Conservation (phyloP, 2,797 vertebrate genomes). For the Gymnoscopelus microlampas region DNA sequence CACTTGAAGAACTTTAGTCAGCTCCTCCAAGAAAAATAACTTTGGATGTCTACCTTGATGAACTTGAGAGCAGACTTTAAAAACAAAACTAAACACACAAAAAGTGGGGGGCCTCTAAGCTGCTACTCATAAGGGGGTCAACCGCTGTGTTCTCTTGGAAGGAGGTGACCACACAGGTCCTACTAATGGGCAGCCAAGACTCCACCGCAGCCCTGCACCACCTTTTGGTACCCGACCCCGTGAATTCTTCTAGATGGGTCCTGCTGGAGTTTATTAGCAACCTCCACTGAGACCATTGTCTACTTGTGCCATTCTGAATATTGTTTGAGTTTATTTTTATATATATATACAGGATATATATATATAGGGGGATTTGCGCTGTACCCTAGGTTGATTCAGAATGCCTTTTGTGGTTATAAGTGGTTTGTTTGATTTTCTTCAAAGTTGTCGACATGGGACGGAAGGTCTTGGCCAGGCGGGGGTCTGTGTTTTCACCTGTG, state of each 20-base stretch:
- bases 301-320: constrained; percentile 48
- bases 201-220: neutral
- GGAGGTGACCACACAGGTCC: constrained; percentile 66
- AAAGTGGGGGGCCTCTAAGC: constrained; percentile 40
- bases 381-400: constrained; percentile 56
- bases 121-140: constrained; percentile 46
- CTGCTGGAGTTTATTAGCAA: neutral
- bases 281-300: constrained; percentile 19
- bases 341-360: neutral
- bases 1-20: neutral
- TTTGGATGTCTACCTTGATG: constrained; percentile 2
- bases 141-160: constrained; percentile 33
- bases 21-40: neutral
- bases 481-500: constrained; percentile 32
- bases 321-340: neutral
- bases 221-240: neutral
- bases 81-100: constrained; percentile 6
- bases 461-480: neutral
- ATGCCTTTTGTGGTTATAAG: constrained; percentile 39
- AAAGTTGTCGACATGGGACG: neutral
- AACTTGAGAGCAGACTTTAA: constrained; percentile 42
- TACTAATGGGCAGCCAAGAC: constrained; percentile 23
- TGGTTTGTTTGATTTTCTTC: constrained; percentile 9
- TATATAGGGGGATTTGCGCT: constrained; percentile 18
- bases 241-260: neutral